A percentile compares a stretch with the other conserved stretches of the same genome.
Conservation (phyloP, 1,140 invertebrate species). For the Manduca sexta region DNA sequence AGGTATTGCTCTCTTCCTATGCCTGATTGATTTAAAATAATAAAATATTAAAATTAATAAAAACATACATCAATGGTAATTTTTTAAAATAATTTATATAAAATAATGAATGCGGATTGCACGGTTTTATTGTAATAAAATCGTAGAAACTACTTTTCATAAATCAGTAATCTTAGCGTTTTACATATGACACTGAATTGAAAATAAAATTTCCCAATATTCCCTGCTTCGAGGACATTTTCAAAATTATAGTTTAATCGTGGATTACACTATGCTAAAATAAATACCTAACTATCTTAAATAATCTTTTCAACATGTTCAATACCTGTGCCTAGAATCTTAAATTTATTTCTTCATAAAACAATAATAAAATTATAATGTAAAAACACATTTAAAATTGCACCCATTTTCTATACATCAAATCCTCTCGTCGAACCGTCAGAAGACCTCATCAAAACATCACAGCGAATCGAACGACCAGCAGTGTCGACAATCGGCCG, state of each 20-base stretch:
- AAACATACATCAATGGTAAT: neutral
- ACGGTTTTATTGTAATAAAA: neutral
- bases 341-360: conserved; percentile 65
- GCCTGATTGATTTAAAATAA: conserved; percentile 25
- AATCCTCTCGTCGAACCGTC: conserved; percentile 64
- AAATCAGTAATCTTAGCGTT: conserved; percentile 17
- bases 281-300: conserved; percentile 74
- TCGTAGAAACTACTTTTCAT: no score
- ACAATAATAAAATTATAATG: conserved; percentile 74
- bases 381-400: conserved; percentile 73
- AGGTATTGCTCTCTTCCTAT: conserved; percentile 55
- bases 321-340: conserved; percentile 68
- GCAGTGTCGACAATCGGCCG: conserved; percentile 39
- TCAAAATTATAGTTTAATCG: conserved; percentile 48
- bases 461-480: conserved; percentile 59
- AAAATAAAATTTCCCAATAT: conserved; percentile 34
- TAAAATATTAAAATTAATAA: conserved; percentile 23
- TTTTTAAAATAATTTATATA: no score
- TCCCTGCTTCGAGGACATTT: conserved; percentile 42
- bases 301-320: conserved; percentile 69
- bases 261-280: conserved; percentile 70
- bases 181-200: conserved; percentile 50
- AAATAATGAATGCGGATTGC: conserved; percentile 29
- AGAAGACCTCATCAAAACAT: conserved; percentile 70
- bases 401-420: conserved; percentile 67